Evolutionary conservation across 1,140 invertebrate genomes (phyloP).

Genomic region (Drosophila bocqueti): DNA sequence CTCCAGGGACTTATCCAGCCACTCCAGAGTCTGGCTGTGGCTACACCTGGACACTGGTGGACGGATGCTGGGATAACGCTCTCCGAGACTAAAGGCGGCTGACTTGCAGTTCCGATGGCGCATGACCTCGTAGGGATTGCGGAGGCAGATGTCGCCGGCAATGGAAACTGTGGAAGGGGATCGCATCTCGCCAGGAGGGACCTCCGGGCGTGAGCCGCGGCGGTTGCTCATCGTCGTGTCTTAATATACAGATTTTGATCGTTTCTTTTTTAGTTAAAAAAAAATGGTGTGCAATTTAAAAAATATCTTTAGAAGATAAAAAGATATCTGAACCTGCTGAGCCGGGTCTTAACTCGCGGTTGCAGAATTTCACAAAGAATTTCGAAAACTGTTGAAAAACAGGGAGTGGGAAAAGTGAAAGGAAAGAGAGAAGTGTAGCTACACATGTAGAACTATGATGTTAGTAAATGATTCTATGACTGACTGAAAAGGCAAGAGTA

Average conservation of each 20-base stretch:
- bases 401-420: background rate
- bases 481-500: background rate
- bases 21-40: conserved; percentile 3
- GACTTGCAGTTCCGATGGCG: conserved; percentile 52
- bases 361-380: background rate
- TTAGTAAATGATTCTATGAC: no score
- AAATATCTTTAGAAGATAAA: background rate
- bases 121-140: conserved; percentile 26
- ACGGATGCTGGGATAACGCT: conserved; percentile 48
- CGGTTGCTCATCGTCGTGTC: background rate
- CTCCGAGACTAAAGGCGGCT: background rate
- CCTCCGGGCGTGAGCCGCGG: background rate
- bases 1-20: conserved; percentile 29
- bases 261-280: background rate
- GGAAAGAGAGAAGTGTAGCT: background rate
- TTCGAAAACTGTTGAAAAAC: background rate
- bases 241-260: background rate
- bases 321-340: background rate
- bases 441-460: background rate
- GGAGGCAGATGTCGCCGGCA: background rate
- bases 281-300: conserved; percentile 10
- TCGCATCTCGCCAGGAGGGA: background rate
- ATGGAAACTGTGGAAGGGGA: background rate
- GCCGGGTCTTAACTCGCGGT: background rate
- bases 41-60: conserved; percentile 52